Evolutionary conservation across 2,113 vertebrate species (phyloP).

Genomic region (Dermatemys mawii): DNA sequence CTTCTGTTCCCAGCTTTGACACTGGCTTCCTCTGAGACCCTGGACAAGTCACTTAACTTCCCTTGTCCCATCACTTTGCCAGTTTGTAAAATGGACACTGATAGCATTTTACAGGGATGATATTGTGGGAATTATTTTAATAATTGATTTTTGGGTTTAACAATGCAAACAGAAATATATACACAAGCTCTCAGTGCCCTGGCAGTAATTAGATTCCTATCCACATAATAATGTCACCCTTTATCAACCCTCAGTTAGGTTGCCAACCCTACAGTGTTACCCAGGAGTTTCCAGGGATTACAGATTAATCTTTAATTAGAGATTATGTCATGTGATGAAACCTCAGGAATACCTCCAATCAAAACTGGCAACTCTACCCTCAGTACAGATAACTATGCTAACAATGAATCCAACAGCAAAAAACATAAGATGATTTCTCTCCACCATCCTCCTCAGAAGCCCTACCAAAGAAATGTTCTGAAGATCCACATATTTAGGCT

Average conservation of each 20-base stretch:
- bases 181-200: neutral
- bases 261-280: too few relatives aligned
- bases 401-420: too few relatives aligned
- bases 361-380: too few relatives aligned
- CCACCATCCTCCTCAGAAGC: neutral
- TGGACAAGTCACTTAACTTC: neutral
- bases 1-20: neutral
- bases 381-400: too few relatives aligned
- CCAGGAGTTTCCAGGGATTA: too few relatives aligned
- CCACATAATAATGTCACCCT: neutral
- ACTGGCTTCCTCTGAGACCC: neutral
- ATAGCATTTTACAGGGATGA: neutral
- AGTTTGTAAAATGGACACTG: neutral
- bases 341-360: too few relatives aligned
- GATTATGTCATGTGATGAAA: too few relatives aligned
- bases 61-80: neutral
- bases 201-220: neutral
- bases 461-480: neutral
- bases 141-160: too few relatives aligned
- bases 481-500: slow-evolving; percentile 16
- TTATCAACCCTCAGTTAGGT: too few relatives aligned
- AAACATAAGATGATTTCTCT: too few relatives aligned
- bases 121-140: too few relatives aligned
- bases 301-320: too few relatives aligned
- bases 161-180: neutral